These are phyloP conservation scores for Sebastes matsubarae DNA, from an alignment of 2,797 vertebrate genomes.

Conservation along the genomic window DNA sequence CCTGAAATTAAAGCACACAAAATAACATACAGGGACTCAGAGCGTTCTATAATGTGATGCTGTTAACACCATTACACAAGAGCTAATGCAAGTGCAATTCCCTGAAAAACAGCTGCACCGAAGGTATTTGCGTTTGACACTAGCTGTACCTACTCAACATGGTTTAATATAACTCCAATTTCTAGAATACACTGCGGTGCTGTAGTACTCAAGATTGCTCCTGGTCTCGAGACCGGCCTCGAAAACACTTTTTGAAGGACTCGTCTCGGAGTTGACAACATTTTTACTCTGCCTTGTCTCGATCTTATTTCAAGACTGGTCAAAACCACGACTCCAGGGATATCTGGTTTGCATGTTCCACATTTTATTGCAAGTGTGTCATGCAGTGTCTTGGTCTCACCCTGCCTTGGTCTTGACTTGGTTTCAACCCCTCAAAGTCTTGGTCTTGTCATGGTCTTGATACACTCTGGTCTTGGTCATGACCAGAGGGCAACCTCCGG, in stretches of 20 bases:
- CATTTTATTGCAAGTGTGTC: background rate
- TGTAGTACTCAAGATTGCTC: background rate
- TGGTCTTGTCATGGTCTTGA: rapidly evolving
- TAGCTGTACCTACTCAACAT: background rate
- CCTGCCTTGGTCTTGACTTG: background rate
- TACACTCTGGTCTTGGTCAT: too few species aligned
- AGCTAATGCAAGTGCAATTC: background rate
- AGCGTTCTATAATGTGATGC: background rate
- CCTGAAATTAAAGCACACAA: constrained; percentile 12
- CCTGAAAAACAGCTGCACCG: background rate
- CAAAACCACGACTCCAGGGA: background rate
- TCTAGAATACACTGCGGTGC: background rate
- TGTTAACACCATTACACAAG: background rate
- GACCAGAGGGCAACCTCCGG: too few species aligned
- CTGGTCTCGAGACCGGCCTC: background rate
- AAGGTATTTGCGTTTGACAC: background rate
- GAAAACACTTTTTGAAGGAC: background rate
- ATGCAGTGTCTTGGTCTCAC: background rate
- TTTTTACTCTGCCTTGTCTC: background rate
- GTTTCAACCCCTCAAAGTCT: background rate
- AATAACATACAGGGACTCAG: background rate
- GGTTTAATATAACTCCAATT: background rate
- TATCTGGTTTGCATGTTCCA: background rate
- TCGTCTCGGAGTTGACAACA: background rate
- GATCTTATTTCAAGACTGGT: background rate